phyloP scores from a whole-genome alignment of 2,113 vertebrate genomes.

The Empidonax traillii region DNA sequence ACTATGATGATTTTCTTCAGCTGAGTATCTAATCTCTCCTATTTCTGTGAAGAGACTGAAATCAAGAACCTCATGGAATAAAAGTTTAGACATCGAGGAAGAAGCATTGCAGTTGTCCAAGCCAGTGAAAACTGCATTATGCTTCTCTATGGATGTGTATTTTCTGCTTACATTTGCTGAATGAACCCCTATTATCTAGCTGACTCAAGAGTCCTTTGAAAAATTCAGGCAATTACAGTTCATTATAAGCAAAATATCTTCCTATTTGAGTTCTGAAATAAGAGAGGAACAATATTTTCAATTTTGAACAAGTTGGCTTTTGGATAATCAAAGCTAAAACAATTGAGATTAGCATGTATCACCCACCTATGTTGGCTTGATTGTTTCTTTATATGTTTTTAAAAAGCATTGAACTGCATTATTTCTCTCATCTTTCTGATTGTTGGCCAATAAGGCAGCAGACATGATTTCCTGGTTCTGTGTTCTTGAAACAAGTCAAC shows the following conservation, averaged over 20 bases:
- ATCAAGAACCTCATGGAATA: not conserved
- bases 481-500: not conserved
- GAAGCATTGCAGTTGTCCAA: not conserved
- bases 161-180: constrained; percentile 5
- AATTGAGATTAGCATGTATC: not conserved
- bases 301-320: not conserved
- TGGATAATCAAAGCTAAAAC: not conserved
- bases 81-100: not conserved
- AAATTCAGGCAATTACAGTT: not conserved
- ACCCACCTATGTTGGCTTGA: not conserved
- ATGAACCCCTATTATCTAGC: not conserved
- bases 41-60: not conserved
- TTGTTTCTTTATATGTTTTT: not conserved
- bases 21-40: not conserved
- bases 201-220: constrained; percentile 18
- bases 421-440: not conserved
- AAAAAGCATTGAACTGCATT: not conserved
- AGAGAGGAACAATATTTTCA: not conserved
- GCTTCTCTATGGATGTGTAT: not conserved
- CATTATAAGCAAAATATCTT: not conserved
- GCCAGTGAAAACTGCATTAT: not conserved
- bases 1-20: not conserved
- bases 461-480: not conserved
- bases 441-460: not conserved
- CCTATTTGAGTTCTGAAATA: not conserved